These are phyloP conservation scores for Eurosta solidaginis DNA, from an alignment of 1,140 invertebrate genomes.

Conservation along the genomic window DNA sequence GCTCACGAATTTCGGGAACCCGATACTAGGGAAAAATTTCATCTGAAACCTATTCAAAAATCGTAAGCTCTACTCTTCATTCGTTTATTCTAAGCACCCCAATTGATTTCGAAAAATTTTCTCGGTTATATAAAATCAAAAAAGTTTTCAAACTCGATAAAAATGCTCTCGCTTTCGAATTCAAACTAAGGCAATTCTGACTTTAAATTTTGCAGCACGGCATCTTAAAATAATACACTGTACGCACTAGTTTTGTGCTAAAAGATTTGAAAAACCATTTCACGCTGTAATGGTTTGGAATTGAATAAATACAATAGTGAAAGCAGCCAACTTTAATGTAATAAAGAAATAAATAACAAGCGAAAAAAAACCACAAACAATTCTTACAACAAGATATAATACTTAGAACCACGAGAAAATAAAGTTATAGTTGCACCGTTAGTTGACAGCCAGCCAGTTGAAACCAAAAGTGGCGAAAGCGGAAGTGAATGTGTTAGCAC, in stretches of 20 bases:
- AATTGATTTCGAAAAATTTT: too few relatives aligned
- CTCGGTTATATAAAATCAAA: too few relatives aligned
- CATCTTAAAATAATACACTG: neutral
- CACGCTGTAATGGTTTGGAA: slow-evolving; percentile 1
- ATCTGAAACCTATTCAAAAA: too few relatives aligned
- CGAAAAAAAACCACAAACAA: neutral
- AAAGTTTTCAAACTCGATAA: too few relatives aligned
- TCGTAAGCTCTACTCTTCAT: too few relatives aligned
- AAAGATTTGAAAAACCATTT: slow-evolving; percentile 24
- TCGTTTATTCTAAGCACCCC: too few relatives aligned
- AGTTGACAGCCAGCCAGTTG: slow-evolving; percentile 19
- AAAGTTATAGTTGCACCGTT: slow-evolving; percentile 16
- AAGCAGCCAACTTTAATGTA: slow-evolving; percentile 1
- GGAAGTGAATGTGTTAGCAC: neutral
- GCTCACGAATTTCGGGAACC: too few relatives aligned
- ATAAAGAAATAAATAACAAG: slow-evolving; percentile 5
- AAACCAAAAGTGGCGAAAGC: slow-evolving; percentile 12
- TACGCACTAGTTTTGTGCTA: neutral
- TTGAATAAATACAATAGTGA: neutral
- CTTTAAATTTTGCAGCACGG: too few relatives aligned
- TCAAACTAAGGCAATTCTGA: too few relatives aligned
- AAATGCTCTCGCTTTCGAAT: too few relatives aligned
- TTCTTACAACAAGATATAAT: neutral
- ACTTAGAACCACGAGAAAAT: neutral
- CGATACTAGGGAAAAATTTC: too few relatives aligned